Base-by-base conservation (phyloP, 2,797 vertebrate species). In the Argentina silus region DNA sequence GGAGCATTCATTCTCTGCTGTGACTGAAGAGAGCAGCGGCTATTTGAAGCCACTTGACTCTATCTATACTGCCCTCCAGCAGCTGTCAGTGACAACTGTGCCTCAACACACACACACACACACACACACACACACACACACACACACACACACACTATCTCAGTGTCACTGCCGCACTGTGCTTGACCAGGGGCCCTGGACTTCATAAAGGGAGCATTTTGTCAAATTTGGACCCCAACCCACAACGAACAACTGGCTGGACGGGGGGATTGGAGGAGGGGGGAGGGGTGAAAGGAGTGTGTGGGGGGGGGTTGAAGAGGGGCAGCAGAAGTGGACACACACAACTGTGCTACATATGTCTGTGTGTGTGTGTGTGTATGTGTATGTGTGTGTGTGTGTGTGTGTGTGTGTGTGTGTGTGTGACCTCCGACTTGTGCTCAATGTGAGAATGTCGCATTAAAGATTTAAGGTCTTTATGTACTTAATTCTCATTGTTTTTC, bases 71-170 rank as follows among this genome's bases (percentile, higher is more conserved):
- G 88, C 84, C 93, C 91, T 87, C 90, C 62, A 83, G 95, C 97
- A 99, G 96, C 96, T 98, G 97, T 96, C 96, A 85, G 44, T 72
- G 92, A 95, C 97, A 99, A 96, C 96, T 99, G 97, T 95, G 95
- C 88, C 85, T 90, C 84, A 93, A 91, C 92, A 92, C 85, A 90
- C 90, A 92, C 88, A 88, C 88, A 78, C 81, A 91, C 93, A 89
- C 93, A 93, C 93, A 90, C 87, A 90, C 90, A 90, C 86, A 87
- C 87, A 76, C 83, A 91, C 93, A 93, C 93, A 90, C 86, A 90
- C 89, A 91, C 90, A 50, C 8, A 90, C 85, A 88, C 90, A 91
- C 90, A 57, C 11, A 90, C 85, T 88, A 91, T 91, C 91, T 51
- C 12, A 90, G 83, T 89, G 90, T 91, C 91, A 69, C 57, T 90